These are phyloP conservation scores for Orthosia gothica DNA, from an alignment of 2,888 invertebrate species.

Conservation along the genomic window DNA sequence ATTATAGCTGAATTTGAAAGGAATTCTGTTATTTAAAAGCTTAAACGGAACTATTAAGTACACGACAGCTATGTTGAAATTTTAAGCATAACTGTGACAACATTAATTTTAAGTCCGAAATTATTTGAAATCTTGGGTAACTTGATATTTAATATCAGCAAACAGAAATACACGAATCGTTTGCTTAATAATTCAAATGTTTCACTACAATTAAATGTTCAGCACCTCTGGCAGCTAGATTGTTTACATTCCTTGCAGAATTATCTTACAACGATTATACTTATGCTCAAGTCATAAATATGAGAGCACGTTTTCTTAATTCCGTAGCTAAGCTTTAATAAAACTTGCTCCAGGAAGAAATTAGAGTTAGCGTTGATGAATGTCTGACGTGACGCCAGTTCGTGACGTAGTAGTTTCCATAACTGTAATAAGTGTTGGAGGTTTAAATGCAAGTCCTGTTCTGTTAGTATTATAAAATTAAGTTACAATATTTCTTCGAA, in stretches of 20 bases:
- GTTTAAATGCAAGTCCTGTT: slow-evolving; percentile 33
- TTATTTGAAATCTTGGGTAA: slow-evolving; percentile 26
- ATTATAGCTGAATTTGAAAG: slow-evolving; percentile 3
- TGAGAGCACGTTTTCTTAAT: slow-evolving; percentile 58
- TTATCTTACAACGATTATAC: slow-evolving; percentile 48
- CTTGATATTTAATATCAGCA: slow-evolving; percentile 40
- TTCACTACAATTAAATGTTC: slow-evolving; percentile 32
- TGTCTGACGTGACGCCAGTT: slow-evolving; percentile 78
- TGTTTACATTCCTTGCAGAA: slow-evolving; percentile 51
- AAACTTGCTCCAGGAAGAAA: slow-evolving; percentile 72
- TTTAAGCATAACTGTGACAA: not conserved
- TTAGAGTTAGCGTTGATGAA: slow-evolving; percentile 77
- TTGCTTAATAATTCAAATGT: slow-evolving; percentile 24
- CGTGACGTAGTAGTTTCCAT: slow-evolving; percentile 76
- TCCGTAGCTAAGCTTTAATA: slow-evolving; percentile 51
- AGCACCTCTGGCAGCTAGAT: slow-evolving; percentile 34
- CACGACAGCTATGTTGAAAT: slow-evolving; percentile 17
- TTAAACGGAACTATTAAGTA: slow-evolving; percentile 6
- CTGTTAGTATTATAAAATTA: not conserved
- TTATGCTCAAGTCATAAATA: slow-evolving; percentile 51
- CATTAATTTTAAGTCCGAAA: slow-evolving; percentile 26
- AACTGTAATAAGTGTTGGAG: slow-evolving; percentile 50
- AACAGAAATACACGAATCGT: slow-evolving; percentile 14
- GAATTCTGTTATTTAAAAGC: slow-evolving; percentile 14
- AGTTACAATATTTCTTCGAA: slow-evolving; percentile 3